Base-by-base conservation (phyloP, 2,797 vertebrate genomes). In the Oreochromis mossambicus region DNA sequence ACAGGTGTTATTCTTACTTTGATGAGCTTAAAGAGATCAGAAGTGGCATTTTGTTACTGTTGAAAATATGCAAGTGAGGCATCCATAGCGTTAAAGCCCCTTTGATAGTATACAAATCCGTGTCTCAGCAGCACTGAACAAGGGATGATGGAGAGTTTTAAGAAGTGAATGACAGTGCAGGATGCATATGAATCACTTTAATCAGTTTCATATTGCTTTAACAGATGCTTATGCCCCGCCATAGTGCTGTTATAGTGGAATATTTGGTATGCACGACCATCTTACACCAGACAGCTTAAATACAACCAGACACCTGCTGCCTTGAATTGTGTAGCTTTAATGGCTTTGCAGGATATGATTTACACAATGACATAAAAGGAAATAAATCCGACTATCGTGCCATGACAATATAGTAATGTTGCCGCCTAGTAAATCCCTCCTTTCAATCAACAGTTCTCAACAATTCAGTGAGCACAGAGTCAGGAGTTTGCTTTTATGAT, bases 271-370 rank as follows among this genome's bases (percentile, higher is more conserved):
- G 73, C 63, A 21, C 7, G 77, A 79, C 93, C 84, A 81, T 87
- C 77, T 91, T 84, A 90, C 86, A 87, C 36, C 70, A 38, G 84
- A 36, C 48, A 84, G 76, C 84, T 90, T 91, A 84, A 89, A 91
- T 83, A 81, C 3, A 50, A 92, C 73, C 88, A 76, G 63, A 90
- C 89, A 94, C 84, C 87, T 92, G 90, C 87, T 88, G 86, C n/a
- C 38, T 83, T 77, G 70, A 77, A 79, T 55, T 83, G 50, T 56
- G 32, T 9, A 77, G 83, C 82, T 86, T 85, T 89, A 58, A 88
- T 81, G 63, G 54, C 75, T 83, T 80, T 52, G n/a, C 82, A 82
- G 63, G 77, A 80, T 50, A 54, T 85, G 66, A 75, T 81, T 85
- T 81, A 80, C 78, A 56, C 46, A 82, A 58, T 78, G 80, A 70